Base-by-base conservation (phyloP, 2,888 invertebrate species). In the Mythimna vitellina region DNA sequence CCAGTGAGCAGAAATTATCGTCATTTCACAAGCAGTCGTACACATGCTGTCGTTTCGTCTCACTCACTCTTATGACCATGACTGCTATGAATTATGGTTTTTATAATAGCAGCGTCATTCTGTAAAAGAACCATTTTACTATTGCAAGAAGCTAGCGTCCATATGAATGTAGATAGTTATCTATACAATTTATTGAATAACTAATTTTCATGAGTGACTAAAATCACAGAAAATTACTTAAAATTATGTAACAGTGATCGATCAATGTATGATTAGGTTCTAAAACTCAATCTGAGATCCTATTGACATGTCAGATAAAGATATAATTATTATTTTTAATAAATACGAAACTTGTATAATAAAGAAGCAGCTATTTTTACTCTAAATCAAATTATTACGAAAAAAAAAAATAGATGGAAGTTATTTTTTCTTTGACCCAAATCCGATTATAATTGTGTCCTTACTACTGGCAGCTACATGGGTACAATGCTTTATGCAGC, bases 91-190 rank as follows among this genome's bases (percentile, higher is more conserved):
- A 53, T 32, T 25, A 29, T n/a, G 9, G 5, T 20, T 14, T 32
- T 49, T 22, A 5, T 46, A 25, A 35, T 46, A 46, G 14, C 12
- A 12, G 20, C 73, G 58, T 62, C 20, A 82, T 62, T 80, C 53
- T 73, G 54, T 70, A 82, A 69, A 32, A 3, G 51, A 73, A 3
- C 51, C 10, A 61, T 54, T 66, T 73, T 42, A 63, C 25, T 56
- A 82, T 81, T 81, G 56, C 67, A 56, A 57, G 14, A 53, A 71
- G n/a, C 49, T 67, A 65, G 62, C 56, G 64, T 67, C 56, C 61
- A 54, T 76, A 67, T 6, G 29, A 62, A 62, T 81, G 67, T 79
- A 79, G 82, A 81, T 81, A 81, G 78, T 57, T 29, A 64, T 76
- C 35, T 64, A 76, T 58, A 80, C 68, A 78, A 74, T 73, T 65